Evolutionary conservation across 1,140 invertebrate genomes (phyloP).

Genomic region (Cherax quadricarinatus): DNA sequence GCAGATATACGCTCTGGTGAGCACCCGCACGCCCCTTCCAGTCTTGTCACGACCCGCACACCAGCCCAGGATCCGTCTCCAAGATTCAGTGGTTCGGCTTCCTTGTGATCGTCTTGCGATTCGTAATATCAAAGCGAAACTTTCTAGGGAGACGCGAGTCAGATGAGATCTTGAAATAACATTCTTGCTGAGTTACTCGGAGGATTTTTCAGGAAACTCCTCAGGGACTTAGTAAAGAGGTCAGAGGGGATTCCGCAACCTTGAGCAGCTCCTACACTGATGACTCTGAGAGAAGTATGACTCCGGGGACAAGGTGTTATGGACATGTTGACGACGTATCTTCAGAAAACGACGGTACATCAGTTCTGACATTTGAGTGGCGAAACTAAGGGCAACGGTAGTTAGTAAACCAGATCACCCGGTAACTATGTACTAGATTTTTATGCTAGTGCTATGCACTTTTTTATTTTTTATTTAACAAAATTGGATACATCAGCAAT

Average conservation of each 20-base stretch:
- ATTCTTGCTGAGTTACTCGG: neutral
- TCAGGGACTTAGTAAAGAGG: neutral
- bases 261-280: neutral
- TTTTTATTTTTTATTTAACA: too few relatives aligned
- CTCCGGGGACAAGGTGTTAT: too few relatives aligned
- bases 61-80: neutral
- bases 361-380: too few relatives aligned
- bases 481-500: too few relatives aligned
- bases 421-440: too few relatives aligned
- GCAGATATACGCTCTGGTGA: neutral
- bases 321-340: too few relatives aligned
- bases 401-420: too few relatives aligned
- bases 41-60: neutral
- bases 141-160: neutral
- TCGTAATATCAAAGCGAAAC: neutral
- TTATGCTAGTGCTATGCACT: too few relatives aligned
- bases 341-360: too few relatives aligned
- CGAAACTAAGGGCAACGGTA: too few relatives aligned
- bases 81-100: neutral
- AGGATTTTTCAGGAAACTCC: neutral
- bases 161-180: conserved; percentile 1
- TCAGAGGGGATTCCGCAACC: neutral
- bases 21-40: neutral
- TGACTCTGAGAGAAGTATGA: neutral
- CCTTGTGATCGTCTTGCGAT: neutral